phyloP scores from a whole-genome alignment of 1,140 invertebrate genomes.

The Spodoptera frugiperda region DNA sequence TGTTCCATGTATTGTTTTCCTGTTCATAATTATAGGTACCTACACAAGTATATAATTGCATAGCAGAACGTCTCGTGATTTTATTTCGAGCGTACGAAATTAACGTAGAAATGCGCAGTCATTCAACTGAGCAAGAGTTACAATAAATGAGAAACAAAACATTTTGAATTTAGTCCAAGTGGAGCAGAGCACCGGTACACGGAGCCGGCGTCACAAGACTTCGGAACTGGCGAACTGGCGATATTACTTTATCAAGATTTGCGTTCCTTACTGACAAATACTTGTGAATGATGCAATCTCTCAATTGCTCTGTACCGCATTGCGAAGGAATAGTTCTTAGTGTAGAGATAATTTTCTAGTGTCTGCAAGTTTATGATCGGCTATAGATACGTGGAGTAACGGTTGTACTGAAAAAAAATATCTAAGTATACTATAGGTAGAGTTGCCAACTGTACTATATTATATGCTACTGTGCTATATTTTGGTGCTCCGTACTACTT shows the following conservation, averaged over 20 bases:
- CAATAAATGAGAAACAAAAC: background rate
- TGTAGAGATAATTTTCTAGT: no score
- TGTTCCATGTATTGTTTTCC: no score
- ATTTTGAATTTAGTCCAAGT: constrained; percentile 14
- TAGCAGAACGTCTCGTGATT: background rate
- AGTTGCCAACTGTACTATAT: no score
- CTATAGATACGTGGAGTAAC: no score
- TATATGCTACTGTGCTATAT: no score
- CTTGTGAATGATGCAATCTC: constrained; percentile 4
- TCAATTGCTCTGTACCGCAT: background rate
- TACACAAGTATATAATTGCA: background rate
- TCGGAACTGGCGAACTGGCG: background rate
- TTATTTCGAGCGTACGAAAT: constrained; percentile 3
- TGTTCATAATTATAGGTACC: no score
- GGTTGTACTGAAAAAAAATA: no score
- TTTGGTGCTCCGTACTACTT: no score
- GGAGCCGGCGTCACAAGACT: background rate
- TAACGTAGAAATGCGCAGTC: background rate
- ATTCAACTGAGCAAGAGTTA: background rate
- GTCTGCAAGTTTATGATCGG: no score
- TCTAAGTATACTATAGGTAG: no score
- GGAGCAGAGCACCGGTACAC: background rate
- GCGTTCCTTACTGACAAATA: background rate
- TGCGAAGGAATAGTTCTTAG: constrained; percentile 7
- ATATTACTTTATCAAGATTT: background rate